Conservation (phyloP, 2,113 vertebrate species). For the Puntigrus tetrazona region DNA sequence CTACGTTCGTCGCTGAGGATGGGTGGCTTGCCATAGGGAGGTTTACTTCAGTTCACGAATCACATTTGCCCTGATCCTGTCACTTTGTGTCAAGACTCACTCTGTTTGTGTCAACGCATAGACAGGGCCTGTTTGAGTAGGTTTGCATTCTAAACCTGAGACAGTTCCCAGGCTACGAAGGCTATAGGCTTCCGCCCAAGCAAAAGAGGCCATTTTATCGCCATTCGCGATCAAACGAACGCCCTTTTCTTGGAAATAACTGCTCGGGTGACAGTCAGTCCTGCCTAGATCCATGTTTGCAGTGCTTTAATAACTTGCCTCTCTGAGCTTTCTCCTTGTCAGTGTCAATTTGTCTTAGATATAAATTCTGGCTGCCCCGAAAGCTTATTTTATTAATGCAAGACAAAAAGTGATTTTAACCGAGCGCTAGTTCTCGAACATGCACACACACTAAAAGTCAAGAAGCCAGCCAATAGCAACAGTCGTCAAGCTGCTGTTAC, state of each 20-base stretch:
- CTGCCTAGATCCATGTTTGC: slow-evolving; percentile 57
- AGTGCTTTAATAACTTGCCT: slow-evolving; percentile 50
- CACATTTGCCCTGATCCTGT: slow-evolving; percentile 64
- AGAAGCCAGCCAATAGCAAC: slow-evolving; percentile 73
- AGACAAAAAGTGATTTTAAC: slow-evolving; percentile 50
- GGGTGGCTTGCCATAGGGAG: slow-evolving; percentile 64
- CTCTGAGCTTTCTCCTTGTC: slow-evolving; percentile 55
- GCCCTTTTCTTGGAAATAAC: neutral
- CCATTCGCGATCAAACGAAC: neutral
- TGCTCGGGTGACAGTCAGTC: slow-evolving; percentile 14
- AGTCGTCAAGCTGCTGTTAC: slow-evolving; percentile 76
- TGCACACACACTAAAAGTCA: slow-evolving; percentile 63
- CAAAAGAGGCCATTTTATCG: neutral
- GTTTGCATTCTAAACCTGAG: neutral
- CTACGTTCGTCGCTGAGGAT: slow-evolving; percentile 66
- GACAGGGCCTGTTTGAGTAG: slow-evolving; percentile 1
- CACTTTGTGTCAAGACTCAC: slow-evolving; percentile 45
- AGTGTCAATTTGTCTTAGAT: slow-evolving; percentile 59
- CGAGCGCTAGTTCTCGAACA: slow-evolving; percentile 33
- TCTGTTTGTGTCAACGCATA: slow-evolving; percentile 24
- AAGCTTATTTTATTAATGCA: slow-evolving; percentile 52
- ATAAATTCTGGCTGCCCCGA: slow-evolving; percentile 50
- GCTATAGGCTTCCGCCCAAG: neutral
- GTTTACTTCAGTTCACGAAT: slow-evolving; percentile 66
- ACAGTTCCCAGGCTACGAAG: neutral